Conservation (phyloP, 2,888 invertebrate genomes). For the Eilema sororculum region DNA sequence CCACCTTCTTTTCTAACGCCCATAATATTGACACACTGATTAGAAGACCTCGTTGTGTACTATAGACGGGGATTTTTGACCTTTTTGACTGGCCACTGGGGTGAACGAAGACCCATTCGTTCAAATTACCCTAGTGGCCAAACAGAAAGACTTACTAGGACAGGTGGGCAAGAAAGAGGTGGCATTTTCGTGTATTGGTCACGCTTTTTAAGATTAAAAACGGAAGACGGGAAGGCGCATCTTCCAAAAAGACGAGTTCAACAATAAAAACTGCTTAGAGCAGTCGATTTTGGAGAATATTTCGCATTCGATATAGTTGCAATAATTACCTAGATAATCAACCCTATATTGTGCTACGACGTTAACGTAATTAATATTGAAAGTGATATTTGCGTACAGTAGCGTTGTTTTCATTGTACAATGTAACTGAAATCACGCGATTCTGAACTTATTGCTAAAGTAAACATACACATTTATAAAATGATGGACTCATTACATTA, state of each 20-base stretch:
- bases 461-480: constrained; percentile 11
- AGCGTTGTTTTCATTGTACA: constrained; percentile 9
- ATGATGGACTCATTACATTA: background rate
- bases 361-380: background rate
- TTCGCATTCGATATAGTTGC: background rate
- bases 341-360: background rate
- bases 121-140: background rate
- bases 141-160: no score
- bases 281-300: background rate
- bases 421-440: constrained; percentile 28
- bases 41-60: no score
- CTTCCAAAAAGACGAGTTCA: background rate
- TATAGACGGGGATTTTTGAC: no score
- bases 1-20: background rate
- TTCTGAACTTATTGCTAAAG: background rate
- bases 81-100: no score
- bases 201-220: background rate
- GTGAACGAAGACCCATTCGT: no score
- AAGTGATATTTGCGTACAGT: background rate
- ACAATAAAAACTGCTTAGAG: background rate
- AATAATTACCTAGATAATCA: background rate
- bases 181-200: background rate
- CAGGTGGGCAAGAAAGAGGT: background rate
- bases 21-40: no score
- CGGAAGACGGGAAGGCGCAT: background rate